A percentile compares a stretch with the other conserved stretches of the same genome.
phyloP scores from a whole-genome alignment of 2,113 vertebrate species.

The Jaculus jaculus region DNA sequence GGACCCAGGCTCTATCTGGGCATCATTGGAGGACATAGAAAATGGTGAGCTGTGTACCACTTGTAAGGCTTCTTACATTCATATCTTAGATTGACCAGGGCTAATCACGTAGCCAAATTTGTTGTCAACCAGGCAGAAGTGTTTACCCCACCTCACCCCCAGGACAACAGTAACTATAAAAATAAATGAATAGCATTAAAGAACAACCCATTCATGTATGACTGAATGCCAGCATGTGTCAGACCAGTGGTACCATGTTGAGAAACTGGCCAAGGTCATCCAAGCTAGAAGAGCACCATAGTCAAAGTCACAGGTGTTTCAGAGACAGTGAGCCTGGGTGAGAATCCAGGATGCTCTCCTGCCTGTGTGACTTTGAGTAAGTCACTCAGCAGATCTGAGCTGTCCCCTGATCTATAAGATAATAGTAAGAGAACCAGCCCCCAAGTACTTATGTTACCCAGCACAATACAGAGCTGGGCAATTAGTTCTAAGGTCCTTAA shows the following conservation, averaged over 20 bases:
- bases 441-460: neutral
- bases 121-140: neutral
- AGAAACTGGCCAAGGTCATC: neutral
- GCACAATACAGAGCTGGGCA: neutral
- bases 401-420: neutral
- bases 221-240: neutral
- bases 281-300: neutral
- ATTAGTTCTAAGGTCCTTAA: neutral
- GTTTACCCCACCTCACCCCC: neutral
- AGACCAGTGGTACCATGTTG: neutral
- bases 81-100: neutral
- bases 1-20: neutral
- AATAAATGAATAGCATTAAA: neutral
- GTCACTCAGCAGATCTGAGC: neutral
- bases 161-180: neutral
- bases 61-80: no score
- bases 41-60: neutral
- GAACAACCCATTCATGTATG: neutral
- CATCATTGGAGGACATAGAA: neutral
- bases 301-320: neutral
- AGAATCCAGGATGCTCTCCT: neutral
- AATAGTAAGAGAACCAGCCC: no score
- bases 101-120: neutral
- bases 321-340: neutral
- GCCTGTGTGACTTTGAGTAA: neutral